phyloP scores from a whole-genome alignment of 2,797 vertebrate species.

The Mormyrus proboscirostris region DNA sequence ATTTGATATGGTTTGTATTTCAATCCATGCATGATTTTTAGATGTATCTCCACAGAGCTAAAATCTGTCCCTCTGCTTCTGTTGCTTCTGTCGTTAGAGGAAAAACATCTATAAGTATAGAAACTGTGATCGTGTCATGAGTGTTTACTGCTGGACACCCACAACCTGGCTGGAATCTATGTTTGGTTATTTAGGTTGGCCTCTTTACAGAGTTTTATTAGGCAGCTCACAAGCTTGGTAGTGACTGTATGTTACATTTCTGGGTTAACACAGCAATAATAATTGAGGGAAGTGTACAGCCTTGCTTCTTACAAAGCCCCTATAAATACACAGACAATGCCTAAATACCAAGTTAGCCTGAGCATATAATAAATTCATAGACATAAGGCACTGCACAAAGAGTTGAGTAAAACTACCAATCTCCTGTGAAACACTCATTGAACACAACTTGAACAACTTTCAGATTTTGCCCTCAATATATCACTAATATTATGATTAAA shows the following conservation, averaged over 20 bases:
- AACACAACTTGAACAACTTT: background rate
- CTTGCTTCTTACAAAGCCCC: background rate
- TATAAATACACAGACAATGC: background rate
- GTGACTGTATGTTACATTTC: background rate
- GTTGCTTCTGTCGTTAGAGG: background rate
- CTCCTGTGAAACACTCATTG: background rate
- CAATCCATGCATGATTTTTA: background rate
- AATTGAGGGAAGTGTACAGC: background rate
- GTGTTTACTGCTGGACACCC: background rate
- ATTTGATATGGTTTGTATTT: background rate
- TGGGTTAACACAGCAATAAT: background rate
- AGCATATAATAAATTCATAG: background rate
- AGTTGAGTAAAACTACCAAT: background rate
- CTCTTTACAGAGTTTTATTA: background rate
- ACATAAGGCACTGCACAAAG: background rate
- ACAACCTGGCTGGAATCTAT: background rate
- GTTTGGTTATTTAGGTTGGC: background rate
- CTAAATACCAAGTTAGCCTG: background rate
- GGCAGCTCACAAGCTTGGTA: background rate
- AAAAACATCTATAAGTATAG: background rate
- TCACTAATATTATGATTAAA: background rate
- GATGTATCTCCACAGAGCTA: background rate
- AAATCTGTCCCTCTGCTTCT: background rate
- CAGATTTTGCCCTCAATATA: background rate
- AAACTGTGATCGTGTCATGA: background rate